phyloP scores from a whole-genome alignment of 2,113 vertebrate genomes.

The Pelmatolapia mariae region DNA sequence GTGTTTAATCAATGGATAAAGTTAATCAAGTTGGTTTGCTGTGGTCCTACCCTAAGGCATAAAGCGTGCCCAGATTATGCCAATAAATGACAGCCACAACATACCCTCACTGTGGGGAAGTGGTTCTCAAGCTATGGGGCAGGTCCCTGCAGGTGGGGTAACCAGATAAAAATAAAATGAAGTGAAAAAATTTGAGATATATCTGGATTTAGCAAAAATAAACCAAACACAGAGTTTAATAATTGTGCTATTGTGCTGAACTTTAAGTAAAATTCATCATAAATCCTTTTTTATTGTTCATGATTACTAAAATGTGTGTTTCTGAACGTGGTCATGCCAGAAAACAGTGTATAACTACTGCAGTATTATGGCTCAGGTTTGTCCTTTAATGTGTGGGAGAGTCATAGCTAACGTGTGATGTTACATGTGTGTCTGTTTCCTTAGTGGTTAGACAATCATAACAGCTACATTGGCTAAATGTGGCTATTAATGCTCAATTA shows the following conservation, averaged over 20 bases:
- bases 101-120: rapidly evolving
- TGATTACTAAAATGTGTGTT: background rate
- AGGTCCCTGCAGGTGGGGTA: background rate
- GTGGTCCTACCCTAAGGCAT: rapidly evolving
- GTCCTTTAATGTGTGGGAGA: background rate
- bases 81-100: background rate
- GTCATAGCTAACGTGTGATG: background rate
- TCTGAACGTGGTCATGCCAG: background rate
- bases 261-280: background rate
- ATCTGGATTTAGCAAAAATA: background rate
- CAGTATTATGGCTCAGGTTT: background rate
- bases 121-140: background rate
- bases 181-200: background rate
- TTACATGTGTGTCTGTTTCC: background rate
- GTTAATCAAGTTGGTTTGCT: background rate
- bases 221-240: background rate
- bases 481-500: background rate
- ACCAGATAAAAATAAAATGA: rapidly evolving
- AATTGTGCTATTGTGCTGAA: background rate
- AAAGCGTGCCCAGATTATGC: background rate
- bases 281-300: background rate
- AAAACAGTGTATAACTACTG: background rate
- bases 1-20: background rate
- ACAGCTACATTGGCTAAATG: background rate
- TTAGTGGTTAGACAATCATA: background rate